Percentiles rank a stretch among this genome's conserved stretches.
phyloP scores from a whole-genome alignment of 2,113 vertebrate genomes.

The Silurus glanis region DNA sequence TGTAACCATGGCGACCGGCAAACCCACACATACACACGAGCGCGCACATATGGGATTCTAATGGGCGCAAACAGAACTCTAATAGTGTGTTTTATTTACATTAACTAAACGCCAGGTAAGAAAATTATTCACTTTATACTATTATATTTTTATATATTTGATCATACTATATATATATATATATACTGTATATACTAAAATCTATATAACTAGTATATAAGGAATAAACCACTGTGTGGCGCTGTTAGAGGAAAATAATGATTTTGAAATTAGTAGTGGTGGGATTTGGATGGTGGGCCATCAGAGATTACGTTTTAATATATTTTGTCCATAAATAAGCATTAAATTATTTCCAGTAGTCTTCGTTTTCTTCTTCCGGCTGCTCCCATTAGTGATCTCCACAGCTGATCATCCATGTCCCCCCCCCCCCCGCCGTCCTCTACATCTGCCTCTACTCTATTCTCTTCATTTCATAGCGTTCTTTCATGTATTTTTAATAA shows the following conservation, averaged over 20 bases:
- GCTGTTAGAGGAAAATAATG: too few species aligned
- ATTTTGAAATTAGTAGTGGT: too few species aligned
- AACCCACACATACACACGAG: conserved; percentile 50
- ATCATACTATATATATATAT: neutral
- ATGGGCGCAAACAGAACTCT: neutral
- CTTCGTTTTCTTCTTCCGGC: too few species aligned
- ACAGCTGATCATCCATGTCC: too few species aligned
- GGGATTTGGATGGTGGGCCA: too few species aligned
- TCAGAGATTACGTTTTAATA: too few species aligned
- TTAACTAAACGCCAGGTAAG: neutral
- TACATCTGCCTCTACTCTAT: too few species aligned
- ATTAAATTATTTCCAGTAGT: too few species aligned
- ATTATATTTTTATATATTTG: neutral
- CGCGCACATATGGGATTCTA: neutral
- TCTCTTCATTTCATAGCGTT: neutral
- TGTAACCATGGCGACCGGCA: conserved; percentile 69
- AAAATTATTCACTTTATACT: neutral
- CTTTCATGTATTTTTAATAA: neutral
- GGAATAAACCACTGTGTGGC: neutral
- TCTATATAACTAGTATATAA: neutral
- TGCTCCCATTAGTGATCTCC: too few species aligned
- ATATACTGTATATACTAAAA: neutral
- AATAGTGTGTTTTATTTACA: too few species aligned
- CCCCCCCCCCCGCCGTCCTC: too few species aligned
- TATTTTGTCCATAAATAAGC: too few species aligned